Evolutionary conservation across 2,888 invertebrate species (phyloP), one percentile per base, ranked within the genome.

Genomic region (Campopleginae sp.): DNA sequence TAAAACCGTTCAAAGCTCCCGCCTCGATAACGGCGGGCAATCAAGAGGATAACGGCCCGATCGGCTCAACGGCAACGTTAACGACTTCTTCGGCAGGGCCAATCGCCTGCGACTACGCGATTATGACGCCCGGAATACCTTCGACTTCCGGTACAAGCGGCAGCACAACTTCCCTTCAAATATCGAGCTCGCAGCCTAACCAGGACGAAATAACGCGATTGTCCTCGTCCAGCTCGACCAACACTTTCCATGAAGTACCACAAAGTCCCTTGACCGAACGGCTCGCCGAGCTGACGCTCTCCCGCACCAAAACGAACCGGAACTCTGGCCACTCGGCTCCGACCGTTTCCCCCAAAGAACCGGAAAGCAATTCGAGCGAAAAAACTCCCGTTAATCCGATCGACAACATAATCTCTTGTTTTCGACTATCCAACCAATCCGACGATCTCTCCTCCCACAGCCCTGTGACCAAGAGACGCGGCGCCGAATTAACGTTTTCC

Each of bases 1-100:
- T 95, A 31, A 95, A 95, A 86, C 91, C 94, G 0, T 94, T 94
- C 72, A 92, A 94, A 38, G 44, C 27, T 1, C 27, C 44, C 1
- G 58, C 23, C 14, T 27, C 27, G 58, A 58, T 58, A 23, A 27
- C 27, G 10, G 38, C 82, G 12, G 58, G 44, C 0, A 66, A 14
- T 48, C 65, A 54, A 48, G 75, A 80, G 44, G 83, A 82, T 12
- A 71, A 58, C 12, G 84, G 75, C 1, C 48, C 61, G 19, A 80
- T 44, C 10, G 27, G 61, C 12, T 61, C 65, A 19, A 68, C 72
- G 31, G 80, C 54, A 61, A 70, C 72, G 19, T 72, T 51, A 61
- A 23, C 38, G 78, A 54, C 68, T 19, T 7, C 44, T 0, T 10
- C 74, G 10, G 7, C 86, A 54, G 58, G 74, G 48, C 66, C 80